Evolutionary conservation across 2,113 vertebrate species (phyloP).

Genomic region (Salvator merianae): DNA sequence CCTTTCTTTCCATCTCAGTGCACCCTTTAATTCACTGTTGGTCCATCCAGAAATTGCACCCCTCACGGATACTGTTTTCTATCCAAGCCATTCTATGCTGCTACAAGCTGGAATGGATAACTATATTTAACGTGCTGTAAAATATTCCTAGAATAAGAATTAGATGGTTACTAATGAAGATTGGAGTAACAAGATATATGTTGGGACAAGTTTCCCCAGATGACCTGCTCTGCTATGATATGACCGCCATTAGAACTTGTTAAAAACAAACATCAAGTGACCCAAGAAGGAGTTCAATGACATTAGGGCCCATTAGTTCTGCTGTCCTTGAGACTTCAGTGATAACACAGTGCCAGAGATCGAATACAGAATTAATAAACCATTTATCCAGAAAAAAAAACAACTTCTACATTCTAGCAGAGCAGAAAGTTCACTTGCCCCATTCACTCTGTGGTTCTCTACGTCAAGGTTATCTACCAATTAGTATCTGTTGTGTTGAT

Average conservation of each 20-base stretch:
- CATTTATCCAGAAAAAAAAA: conserved; percentile 19
- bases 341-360: conserved; percentile 8
- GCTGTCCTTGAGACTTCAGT: conserved; percentile 9
- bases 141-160: background rate
- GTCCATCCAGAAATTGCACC: background rate
- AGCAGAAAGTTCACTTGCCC: background rate
- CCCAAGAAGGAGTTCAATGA: background rate
- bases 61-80: background rate
- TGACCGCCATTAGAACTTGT: background rate
- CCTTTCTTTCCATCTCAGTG: background rate
- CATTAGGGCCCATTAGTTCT: conserved; percentile 12
- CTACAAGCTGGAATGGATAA: background rate
- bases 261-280: conserved; percentile 11
- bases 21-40: background rate
- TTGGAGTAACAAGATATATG: conserved; percentile 5
- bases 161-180: background rate
- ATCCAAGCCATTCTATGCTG: background rate
- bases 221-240: background rate
- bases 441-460: background rate
- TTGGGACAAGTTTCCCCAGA: background rate
- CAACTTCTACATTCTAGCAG: conserved; percentile 19
- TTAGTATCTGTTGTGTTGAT: conserved; percentile 18
- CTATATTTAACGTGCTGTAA: background rate
- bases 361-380: background rate
- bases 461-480: background rate